phyloP scores from a whole-genome alignment of 2,113 vertebrate species.

The Theristicus caerulescens region DNA sequence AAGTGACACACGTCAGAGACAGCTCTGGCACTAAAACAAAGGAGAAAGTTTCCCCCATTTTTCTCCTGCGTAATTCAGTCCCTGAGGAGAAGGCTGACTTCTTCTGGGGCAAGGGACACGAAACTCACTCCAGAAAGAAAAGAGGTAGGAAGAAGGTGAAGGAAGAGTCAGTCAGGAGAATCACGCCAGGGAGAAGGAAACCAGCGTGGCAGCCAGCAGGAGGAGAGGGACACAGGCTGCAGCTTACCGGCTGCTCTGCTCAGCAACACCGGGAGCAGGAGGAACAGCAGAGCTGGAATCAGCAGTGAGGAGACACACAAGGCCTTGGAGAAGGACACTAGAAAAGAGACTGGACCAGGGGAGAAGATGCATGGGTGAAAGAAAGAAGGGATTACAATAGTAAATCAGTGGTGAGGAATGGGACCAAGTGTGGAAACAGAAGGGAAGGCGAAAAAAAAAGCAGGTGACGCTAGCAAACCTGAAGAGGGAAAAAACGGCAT shows the following conservation, averaged over 20 bases:
- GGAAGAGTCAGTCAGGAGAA: not conserved
- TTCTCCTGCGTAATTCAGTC: not conserved
- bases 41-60: not conserved
- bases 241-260: not conserved
- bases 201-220: not conserved
- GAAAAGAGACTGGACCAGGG: not conserved
- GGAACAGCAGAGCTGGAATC: not conserved
- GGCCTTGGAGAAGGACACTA: not conserved
- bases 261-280: not conserved
- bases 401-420: not conserved
- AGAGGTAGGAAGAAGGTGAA: not conserved
- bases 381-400: not conserved
- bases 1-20: not conserved
- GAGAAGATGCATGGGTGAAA: not conserved
- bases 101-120: not conserved
- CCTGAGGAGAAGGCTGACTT: not conserved
- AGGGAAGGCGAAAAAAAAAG: not conserved
- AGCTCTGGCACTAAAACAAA: not conserved
- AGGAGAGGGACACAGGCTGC: not conserved
- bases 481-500: not conserved
- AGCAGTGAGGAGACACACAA: not conserved
- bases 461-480: not conserved
- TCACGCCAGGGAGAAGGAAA: not conserved
- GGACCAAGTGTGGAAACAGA: not conserved
- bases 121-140: not conserved